These are phyloP conservation scores for Mythimna lalbum DNA, from an alignment of 2,888 invertebrate species.

Conservation along the genomic window DNA sequence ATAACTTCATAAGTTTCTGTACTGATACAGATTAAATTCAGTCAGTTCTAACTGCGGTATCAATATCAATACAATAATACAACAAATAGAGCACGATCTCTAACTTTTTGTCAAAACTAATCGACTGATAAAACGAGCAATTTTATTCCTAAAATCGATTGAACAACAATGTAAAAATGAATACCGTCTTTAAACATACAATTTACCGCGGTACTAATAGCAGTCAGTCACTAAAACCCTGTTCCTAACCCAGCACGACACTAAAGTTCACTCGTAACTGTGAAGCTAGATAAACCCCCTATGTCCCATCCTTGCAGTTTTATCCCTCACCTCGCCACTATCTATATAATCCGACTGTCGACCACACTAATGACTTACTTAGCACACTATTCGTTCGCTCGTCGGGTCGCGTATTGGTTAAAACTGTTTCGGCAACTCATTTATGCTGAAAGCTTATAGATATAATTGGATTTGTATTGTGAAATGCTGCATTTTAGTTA, in stretches of 20 bases:
- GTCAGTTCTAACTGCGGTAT: no score
- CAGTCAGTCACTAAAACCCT: neutral
- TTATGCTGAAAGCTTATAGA: neutral
- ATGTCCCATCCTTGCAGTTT: constrained; percentile 25
- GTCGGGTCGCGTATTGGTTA: constrained; percentile 25
- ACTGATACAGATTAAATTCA: neutral
- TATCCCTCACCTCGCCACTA: constrained; percentile 33
- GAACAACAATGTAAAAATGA: no score
- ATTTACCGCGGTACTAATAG: neutral
- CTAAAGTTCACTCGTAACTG: neutral
- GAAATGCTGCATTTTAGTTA: neutral
- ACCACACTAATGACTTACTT: constrained; percentile 60
- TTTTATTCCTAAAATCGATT: neutral
- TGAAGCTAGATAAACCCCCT: neutral
- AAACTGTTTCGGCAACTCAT: neutral
- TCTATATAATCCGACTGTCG: constrained; percentile 45
- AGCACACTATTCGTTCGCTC: constrained; percentile 53
- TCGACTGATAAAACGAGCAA: neutral
- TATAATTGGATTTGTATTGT: neutral
- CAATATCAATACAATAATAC: no score
- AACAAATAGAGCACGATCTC: neutral
- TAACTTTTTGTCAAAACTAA: neutral
- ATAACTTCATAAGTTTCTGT: neutral
- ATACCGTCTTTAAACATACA: no score
- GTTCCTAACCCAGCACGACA: neutral